These are phyloP conservation scores for Eulimnadia texana DNA, from an alignment of 1,140 invertebrate genomes.

Conservation along the genomic window DNA sequence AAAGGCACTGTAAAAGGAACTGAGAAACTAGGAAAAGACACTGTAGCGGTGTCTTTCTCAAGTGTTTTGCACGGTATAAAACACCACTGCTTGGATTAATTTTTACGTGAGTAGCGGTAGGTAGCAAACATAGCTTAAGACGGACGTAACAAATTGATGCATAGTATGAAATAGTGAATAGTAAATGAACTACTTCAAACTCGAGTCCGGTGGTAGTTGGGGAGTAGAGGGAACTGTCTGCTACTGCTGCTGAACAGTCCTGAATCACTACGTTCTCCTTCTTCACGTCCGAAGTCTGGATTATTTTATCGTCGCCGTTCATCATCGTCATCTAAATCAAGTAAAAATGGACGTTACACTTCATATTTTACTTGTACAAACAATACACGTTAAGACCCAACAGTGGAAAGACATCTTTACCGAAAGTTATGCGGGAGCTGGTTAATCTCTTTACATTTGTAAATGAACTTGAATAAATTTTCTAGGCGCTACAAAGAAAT, in stretches of 20 bases:
- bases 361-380: background rate
- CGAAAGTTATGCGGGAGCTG: too few relatives aligned
- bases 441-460: too few relatives aligned
- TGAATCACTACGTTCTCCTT: slow-evolving; percentile 37
- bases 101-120: too few relatives aligned
- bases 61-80: too few relatives aligned
- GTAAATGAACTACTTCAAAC: slow-evolving; percentile 19
- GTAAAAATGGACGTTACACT: background rate
- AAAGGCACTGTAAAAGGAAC: too few relatives aligned
- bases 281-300: slow-evolving; percentile 31
- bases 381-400: background rate
- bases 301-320: slow-evolving; percentile 8
- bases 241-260: slow-evolving; percentile 38
- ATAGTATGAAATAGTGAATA: background rate
- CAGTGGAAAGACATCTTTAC: background rate
- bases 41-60: too few relatives aligned
- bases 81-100: too few relatives aligned
- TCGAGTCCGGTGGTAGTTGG: slow-evolving; percentile 35
- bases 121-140: too few relatives aligned
- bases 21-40: too few relatives aligned
- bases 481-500: too few relatives aligned
- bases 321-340: slow-evolving; percentile 16
- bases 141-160: background rate
- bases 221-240: slow-evolving; percentile 37
- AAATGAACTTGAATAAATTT: too few relatives aligned